Evolutionary conservation across 2,888 invertebrate genomes (phyloP), one percentile per base, ranked within the genome.

Genomic region (Epiperipatus broadwayi): DNA sequence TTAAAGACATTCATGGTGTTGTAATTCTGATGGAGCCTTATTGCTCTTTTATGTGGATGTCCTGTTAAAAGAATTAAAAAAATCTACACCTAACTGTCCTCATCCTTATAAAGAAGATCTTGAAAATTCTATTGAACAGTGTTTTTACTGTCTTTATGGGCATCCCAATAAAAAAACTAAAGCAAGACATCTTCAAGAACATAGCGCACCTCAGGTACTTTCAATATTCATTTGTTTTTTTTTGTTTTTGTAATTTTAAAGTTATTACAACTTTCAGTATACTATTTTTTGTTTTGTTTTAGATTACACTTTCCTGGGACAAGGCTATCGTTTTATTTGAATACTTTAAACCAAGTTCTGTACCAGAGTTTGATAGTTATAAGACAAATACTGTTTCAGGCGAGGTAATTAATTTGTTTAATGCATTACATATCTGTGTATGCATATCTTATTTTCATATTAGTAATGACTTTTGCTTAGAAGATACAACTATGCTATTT

Each of bases 341-440:
- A 50, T 77, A 79, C 50, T 84, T 78, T 56, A 73, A 73, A 43
- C 84, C 84, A 0, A 70, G 72, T 43, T 64, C 68, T 38, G 55
- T 85, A 35, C 87, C 87, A 1, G 80, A 77, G 50, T 75, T 83
- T 52, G 80, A 81, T 59, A 76, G 75, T 55, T 71, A 71, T 44
- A 71, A 70, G 47, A 65, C 72, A 7, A 69, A 73, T 22, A 77
- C 78, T 1, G 78, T 87, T n/a, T 70, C 75, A n/a, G 62, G 70
- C 0, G 89, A 89, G 51, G 75, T 77, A 46, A 47, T 41, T 42
- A 15, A 4, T 34, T 41, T 27, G 8, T 38, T 2, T 12, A 25
- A 10, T 21, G 33, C 10, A 21, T 36, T n/a, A n/a, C n/a, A n/a
- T n/a, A n/a, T n/a, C n/a, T n/a, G n/a, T n/a, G n/a, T n/a, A n/a